Percentiles rank a stretch among this genome's conserved stretches.
Evolutionary conservation across 2,113 vertebrate genomes (phyloP).

Genomic region (Seriola rivoliana): DNA sequence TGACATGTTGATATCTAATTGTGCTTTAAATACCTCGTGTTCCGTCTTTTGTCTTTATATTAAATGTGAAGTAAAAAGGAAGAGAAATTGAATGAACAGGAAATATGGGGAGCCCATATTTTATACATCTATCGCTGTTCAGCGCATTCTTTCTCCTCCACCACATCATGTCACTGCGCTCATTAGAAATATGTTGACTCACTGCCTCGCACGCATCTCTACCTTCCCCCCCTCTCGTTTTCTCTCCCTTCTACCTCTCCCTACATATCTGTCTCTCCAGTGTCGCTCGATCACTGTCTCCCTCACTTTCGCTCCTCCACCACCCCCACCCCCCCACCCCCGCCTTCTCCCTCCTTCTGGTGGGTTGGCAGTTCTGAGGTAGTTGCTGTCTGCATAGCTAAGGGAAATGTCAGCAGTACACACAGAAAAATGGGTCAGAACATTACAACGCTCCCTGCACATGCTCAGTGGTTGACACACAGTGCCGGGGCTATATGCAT

Average conservation of each 20-base stretch:
- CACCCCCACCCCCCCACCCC: not conserved
- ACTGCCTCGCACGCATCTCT: conserved; percentile 55
- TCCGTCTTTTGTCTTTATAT: conserved; percentile 59
- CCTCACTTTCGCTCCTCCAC: not conserved
- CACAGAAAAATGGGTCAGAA: conserved; percentile 81
- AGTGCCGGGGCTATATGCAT: conserved; percentile 45
- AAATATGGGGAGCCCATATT: conserved; percentile 56
- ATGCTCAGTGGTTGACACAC: conserved; percentile 75
- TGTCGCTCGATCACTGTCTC: conserved; percentile 68
- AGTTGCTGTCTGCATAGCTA: conserved; percentile 81
- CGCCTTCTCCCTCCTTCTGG: conserved; percentile 72
- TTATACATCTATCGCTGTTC: conserved; percentile 42
- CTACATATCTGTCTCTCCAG: conserved; percentile 49
- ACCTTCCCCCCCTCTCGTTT: not conserved
- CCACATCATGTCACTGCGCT: conserved; percentile 67
- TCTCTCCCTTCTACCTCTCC: conserved; percentile 24
- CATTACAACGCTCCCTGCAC: conserved; percentile 72
- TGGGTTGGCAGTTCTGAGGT: conserved; percentile 79
- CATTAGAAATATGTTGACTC: conserved; percentile 83
- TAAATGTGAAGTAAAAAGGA: conserved; percentile 41
- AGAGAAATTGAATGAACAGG: conserved; percentile 48
- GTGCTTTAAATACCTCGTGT: conserved; percentile 49
- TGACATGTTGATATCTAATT: conserved; percentile 50
- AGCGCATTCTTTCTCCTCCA: conserved; percentile 28
- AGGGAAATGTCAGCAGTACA: conserved; percentile 82